Evolutionary conservation across 1,140 invertebrate species (phyloP).

Genomic region (Aleiodes sp.): DNA sequence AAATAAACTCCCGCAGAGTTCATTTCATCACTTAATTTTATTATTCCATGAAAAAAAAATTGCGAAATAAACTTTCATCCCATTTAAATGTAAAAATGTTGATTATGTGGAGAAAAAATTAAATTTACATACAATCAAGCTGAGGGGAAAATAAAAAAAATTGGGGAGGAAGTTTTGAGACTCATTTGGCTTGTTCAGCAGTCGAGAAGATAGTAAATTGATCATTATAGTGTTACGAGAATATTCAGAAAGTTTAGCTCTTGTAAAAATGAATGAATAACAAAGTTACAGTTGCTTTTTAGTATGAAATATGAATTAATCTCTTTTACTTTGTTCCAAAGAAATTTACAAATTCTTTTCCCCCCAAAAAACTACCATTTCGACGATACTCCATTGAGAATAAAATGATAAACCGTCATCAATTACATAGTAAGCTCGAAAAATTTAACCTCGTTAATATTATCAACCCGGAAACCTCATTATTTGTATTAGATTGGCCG

Average conservation of each 20-base stretch:
- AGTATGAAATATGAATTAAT: neutral
- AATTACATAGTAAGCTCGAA: neutral
- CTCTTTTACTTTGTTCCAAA: too few species aligned
- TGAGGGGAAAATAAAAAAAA: neutral
- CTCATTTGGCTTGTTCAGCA: neutral
- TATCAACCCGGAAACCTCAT: neutral
- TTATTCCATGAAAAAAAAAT: too few species aligned
- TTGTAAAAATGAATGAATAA: neutral
- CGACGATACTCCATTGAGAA: too few species aligned
- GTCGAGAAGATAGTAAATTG: neutral
- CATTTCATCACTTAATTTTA: neutral
- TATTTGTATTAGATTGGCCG: slow-evolving; percentile 2
- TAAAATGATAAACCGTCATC: neutral
- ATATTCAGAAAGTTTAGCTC: neutral
- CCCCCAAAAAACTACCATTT: too few species aligned
- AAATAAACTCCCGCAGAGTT: neutral
- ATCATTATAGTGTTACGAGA: neutral
- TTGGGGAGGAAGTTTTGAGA: neutral
- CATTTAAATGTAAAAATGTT: slow-evolving; percentile 4
- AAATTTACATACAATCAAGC: neutral
- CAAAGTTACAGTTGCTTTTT: neutral
- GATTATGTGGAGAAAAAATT: neutral
- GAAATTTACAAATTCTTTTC: too few species aligned
- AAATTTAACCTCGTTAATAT: neutral
- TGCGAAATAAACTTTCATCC: neutral